Evolutionary conservation across 2,797 vertebrate species (phyloP), one percentile per base, ranked within the genome.

Genomic region (Clarias laeviceps): DNA sequence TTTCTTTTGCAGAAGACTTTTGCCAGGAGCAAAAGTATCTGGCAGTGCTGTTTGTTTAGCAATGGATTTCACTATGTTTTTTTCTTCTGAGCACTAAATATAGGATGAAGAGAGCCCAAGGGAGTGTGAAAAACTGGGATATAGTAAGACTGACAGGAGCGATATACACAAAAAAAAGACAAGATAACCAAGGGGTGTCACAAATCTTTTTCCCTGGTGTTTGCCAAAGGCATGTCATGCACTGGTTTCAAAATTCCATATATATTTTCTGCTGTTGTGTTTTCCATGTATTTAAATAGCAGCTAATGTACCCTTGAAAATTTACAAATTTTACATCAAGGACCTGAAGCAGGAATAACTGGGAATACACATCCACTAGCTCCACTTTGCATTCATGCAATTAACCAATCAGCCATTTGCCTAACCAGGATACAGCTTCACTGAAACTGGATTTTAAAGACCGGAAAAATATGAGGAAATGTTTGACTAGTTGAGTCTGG

Each of bases 51-150:
- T 24, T 29, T 64, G 15, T 65, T 80, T 65, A 80, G 59, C 59
- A 79, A 27, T n/a, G 59, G 61, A 80, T 80, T 80, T 24, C 61
- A 64, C 78, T 2, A 12, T 80, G 37, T 80, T 80, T 80, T 80
- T 61, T 45, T 45, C 37, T 80, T 45, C 7, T 20, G 22, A 45
- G 78, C 61, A 45, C 34, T 45, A 64, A 79, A 80, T 64, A 80
- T 80, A 80, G 78, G 59, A 45, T 64, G 59, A 37, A 12, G 59
- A 40, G 24, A 80, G 77, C 77, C 74, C 2, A 32, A 59, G 56
- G 74, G 56, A 24, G 54, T 77, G 54, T 59, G 73, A 50, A 50
- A 50, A 50, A 54, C 50, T 54, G 50, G 50, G 50, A 54, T 4
- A 17, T n/a, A n/a, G 32, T 5, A 62, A 77, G 29, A 57, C 50